These are phyloP conservation scores for Psittacula derbiana DNA, from an alignment of 2,797 vertebrate species.

Conservation along the genomic window DNA sequence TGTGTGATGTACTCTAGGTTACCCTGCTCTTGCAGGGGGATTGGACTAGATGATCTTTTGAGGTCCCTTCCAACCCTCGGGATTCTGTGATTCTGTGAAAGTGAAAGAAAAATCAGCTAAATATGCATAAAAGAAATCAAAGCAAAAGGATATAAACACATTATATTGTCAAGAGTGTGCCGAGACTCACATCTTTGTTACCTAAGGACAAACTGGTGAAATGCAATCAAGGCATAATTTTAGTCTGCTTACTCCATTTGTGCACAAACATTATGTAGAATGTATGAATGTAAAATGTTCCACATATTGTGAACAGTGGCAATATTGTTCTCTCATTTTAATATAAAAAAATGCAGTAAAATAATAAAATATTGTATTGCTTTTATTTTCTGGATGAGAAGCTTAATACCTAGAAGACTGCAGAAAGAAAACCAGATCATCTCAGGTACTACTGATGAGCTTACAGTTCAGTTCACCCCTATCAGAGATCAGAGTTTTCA, in stretches of 20 bases:
- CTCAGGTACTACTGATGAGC: not conserved
- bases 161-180: not conserved
- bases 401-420: not conserved
- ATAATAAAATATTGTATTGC: not conserved
- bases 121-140: not conserved
- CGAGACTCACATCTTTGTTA: constrained; percentile 25
- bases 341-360: not conserved
- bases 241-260: not conserved
- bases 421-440: not conserved
- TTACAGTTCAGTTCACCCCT: not conserved
- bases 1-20: no score
- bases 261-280: not conserved
- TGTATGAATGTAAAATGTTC: not conserved
- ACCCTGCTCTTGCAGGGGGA: no score
- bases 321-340: not conserved
- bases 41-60: no score
- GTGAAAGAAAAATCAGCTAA: not conserved
- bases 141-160: not conserved
- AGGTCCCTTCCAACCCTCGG: no score
- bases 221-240: constrained; percentile 41
- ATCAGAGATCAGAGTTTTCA: not conserved
- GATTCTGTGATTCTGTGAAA: not conserved
- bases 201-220: constrained; percentile 37
- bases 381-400: not conserved
- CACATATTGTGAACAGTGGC: not conserved